Evolutionary conservation across 2,888 invertebrate species (phyloP), one percentile per base, ranked within the genome.

Genomic region (Drosophila subquinaria): DNA sequence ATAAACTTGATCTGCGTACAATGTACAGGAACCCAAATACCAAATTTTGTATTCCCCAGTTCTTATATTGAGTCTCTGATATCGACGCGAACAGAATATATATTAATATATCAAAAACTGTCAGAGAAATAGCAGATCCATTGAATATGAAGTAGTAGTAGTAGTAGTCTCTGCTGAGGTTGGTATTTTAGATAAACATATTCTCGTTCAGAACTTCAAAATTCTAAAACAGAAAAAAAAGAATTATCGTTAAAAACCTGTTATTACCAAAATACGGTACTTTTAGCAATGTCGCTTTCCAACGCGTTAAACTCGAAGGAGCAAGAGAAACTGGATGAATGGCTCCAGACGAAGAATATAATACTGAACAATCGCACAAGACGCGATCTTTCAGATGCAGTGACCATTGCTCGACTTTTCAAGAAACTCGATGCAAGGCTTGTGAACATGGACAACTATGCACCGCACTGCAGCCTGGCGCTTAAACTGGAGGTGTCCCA

Each of bases 381-480:
- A 60, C 94, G 96, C 73, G 96, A 96, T 88, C 96, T 97, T 91
- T 95, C 96, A n/a, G 96, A 97, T 93, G 96, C 95, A 4, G 40
- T 82, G 10, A 76, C 71, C 2, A 62, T 96, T 83, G 97, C 96
- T 0, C 96, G 96, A 92, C 94, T 97, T 47, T 92, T 97, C 4
- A 95, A 95, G 90, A 93, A 94, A 13, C 94, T 95, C 88, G 95
- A 95, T 89, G 96, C 96, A 0, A 95, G 95, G 83, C 88, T 95
- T 51, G 95, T 97, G 9, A 96, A 97, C 60, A 92, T 96, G 91
- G 96, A 97, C 92, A 97, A 97, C 93, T 97, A 97, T 92, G 94
- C 95, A 0, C 94, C 96, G 0, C 94, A 95, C 64, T 96, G 95
- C 92, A 95, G 95, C 48, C 93, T 95, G 51, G 93, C 94, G 0